Percentiles rank a stretch among this genome's conserved stretches.
These are phyloP conservation scores for Harpegnathos saltator DNA, from an alignment of 1,140 invertebrate species.

Conservation along the genomic window DNA sequence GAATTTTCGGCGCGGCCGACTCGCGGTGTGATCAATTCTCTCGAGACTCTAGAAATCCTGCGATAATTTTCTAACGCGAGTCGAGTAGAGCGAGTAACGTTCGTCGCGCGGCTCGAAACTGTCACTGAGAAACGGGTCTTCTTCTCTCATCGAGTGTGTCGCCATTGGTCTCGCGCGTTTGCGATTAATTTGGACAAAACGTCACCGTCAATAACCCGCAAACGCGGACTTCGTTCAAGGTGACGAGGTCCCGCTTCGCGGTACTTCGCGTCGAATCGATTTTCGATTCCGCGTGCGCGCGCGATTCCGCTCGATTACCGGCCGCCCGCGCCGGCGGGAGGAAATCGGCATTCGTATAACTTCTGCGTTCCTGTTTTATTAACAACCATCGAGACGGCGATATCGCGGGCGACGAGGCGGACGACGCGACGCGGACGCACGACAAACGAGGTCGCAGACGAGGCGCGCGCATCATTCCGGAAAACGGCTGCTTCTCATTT, in stretches of 20 bases:
- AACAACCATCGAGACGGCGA: slow-evolving; percentile 28
- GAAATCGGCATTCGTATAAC: neutral
- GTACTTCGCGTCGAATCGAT: slow-evolving; percentile 21
- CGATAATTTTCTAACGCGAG: neutral
- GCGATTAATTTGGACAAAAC: slow-evolving; percentile 31
- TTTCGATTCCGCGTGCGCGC: slow-evolving; percentile 27
- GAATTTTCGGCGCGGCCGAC: neutral
- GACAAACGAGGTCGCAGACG: slow-evolving; percentile 29
- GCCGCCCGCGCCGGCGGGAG: too few relatives aligned
- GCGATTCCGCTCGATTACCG: slow-evolving; percentile 1
- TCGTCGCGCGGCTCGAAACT: neutral
- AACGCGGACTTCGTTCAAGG: neutral
- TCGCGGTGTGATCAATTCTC: neutral
- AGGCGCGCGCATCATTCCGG: slow-evolving; percentile 51
- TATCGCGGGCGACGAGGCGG: neutral
- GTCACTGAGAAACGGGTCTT: too few relatives aligned
- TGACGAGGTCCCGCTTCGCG: neutral
- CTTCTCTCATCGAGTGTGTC: too few relatives aligned
- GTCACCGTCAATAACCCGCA: neutral
- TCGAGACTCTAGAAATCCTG: too few relatives aligned
- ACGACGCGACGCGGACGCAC: neutral
- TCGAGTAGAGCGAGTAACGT: neutral
- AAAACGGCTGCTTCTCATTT: slow-evolving; percentile 66
- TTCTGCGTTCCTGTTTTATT: slow-evolving; percentile 27
- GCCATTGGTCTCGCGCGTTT: neutral